Evolutionary conservation across 2,113 vertebrate species (phyloP).

Genomic region (Litocranius walleri): DNA sequence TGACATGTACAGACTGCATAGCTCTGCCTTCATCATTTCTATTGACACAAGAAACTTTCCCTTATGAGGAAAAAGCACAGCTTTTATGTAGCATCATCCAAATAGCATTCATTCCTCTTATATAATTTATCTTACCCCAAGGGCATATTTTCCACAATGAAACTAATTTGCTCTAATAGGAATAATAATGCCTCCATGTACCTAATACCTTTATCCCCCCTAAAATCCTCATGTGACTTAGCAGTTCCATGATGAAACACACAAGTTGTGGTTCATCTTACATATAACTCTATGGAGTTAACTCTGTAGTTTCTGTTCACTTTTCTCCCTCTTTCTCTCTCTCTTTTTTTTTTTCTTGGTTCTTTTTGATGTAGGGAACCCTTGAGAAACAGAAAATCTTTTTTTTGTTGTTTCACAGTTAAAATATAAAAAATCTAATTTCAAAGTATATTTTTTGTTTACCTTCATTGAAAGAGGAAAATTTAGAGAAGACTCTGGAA

Average conservation of each 20-base stretch:
- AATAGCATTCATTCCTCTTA: constrained; percentile 46
- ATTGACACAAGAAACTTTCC: constrained; percentile 56
- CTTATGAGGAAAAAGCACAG: neutral
- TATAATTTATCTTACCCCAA: constrained; percentile 49
- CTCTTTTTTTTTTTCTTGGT: no score
- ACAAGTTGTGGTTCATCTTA: constrained; percentile 51
- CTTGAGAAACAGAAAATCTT: constrained; percentile 19
- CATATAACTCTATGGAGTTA: constrained; percentile 28
- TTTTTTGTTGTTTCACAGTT: neutral
- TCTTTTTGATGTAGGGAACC: neutral
- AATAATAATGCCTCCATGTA: constrained; percentile 54
- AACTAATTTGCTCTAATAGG: constrained; percentile 64
- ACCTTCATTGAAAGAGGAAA: constrained; percentile 1
- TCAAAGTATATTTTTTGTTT: neutral
- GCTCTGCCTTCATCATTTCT: constrained; percentile 42
- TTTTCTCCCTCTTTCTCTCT: neutral
- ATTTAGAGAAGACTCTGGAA: neutral
- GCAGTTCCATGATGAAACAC: constrained; percentile 51
- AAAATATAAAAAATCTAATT: neutral
- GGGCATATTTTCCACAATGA: constrained; percentile 55
- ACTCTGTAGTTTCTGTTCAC: constrained; percentile 38
- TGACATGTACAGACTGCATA: constrained; percentile 30
- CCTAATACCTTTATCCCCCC: constrained; percentile 59
- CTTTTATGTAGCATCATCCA: constrained; percentile 51
- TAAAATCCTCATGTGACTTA: constrained; percentile 5